A percentile compares a stretch with the other conserved stretches of the same genome.
Evolutionary conservation across 2,113 vertebrate genomes (phyloP).

Genomic region (Morone chrysops): DNA sequence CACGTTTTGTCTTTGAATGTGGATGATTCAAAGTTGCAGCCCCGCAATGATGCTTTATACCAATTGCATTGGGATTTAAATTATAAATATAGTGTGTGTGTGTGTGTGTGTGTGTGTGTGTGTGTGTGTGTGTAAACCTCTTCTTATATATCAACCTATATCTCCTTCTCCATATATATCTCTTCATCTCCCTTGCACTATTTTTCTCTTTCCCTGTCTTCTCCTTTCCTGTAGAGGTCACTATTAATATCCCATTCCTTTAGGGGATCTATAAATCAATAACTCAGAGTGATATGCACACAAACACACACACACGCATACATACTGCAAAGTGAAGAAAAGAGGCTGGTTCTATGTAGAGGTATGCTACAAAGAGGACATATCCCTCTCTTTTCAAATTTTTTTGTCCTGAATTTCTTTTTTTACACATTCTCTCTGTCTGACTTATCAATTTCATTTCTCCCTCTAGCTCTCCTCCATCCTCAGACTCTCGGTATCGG

Average conservation of each 20-base stretch:
- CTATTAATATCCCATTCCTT: constrained; percentile 66
- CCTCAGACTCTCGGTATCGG: background rate
- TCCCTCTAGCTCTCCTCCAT: background rate
- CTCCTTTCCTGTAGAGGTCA: constrained; percentile 58
- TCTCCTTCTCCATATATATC: background rate
- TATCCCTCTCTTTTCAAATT: constrained; percentile 15
- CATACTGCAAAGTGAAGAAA: background rate
- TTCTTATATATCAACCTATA: constrained; percentile 11
- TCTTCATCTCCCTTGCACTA: background rate
- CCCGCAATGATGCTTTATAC: background rate
- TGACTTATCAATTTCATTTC: background rate
- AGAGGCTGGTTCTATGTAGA: background rate
- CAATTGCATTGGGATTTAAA: background rate
- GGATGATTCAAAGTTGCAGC: background rate
- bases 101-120: background rate
- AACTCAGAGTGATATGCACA: constrained; percentile 20
- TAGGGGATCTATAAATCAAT: constrained; percentile 72
- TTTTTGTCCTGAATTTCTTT: background rate
- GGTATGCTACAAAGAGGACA: background rate
- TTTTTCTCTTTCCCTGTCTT: constrained; percentile 21
- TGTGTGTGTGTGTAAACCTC: background rate
- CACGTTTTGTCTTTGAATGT: background rate
- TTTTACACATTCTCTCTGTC: background rate
- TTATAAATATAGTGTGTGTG: background rate
- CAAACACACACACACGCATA: constrained; percentile 2